These are phyloP conservation scores for Aspidapion aeneum DNA, from an alignment of 2,888 invertebrate species.

Conservation along the genomic window DNA sequence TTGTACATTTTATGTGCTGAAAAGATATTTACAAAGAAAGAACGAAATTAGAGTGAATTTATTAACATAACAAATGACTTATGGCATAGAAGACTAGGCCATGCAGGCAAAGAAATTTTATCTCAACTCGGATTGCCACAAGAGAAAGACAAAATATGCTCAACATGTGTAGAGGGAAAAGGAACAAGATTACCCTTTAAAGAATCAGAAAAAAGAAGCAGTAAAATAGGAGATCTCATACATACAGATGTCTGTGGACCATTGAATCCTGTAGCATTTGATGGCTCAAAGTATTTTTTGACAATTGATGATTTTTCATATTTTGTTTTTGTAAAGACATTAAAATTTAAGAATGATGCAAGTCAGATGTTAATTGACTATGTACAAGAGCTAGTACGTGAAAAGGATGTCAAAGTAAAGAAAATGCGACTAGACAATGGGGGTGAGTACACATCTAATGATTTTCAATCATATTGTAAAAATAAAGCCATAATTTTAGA, in stretches of 20 bases:
- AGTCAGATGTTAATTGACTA: conserved; percentile 8
- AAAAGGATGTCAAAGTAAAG: conserved; percentile 11
- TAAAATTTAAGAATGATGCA: conserved; percentile 6
- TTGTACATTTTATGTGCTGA: conserved; percentile 5
- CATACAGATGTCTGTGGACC: conserved; percentile 14
- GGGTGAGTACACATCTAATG: conserved; percentile 12
- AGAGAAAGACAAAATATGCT: background rate
- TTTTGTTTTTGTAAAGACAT: conserved; percentile 12
- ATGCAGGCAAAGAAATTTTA: conserved; percentile 1
- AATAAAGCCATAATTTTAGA: conserved; percentile 2
- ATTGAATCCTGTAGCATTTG: conserved; percentile 4
- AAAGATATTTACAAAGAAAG: too few species aligned
- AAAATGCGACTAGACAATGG: conserved; percentile 8
- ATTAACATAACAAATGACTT: background rate
- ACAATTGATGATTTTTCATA: conserved; percentile 17
- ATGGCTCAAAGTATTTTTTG: conserved; percentile 18
- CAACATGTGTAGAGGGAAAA: conserved; percentile 6
- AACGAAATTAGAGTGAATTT: background rate
- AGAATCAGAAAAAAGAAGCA: conserved; percentile 3
- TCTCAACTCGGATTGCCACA: conserved; percentile 4
- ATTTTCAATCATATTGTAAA: conserved; percentile 7
- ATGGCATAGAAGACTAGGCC: conserved; percentile 12
- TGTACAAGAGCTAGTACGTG: conserved; percentile 4
- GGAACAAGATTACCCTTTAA: conserved; percentile 7
- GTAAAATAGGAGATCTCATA: conserved; percentile 12